phyloP scores from a whole-genome alignment of 2,888 invertebrate genomes.

The Catocala fraxini region DNA sequence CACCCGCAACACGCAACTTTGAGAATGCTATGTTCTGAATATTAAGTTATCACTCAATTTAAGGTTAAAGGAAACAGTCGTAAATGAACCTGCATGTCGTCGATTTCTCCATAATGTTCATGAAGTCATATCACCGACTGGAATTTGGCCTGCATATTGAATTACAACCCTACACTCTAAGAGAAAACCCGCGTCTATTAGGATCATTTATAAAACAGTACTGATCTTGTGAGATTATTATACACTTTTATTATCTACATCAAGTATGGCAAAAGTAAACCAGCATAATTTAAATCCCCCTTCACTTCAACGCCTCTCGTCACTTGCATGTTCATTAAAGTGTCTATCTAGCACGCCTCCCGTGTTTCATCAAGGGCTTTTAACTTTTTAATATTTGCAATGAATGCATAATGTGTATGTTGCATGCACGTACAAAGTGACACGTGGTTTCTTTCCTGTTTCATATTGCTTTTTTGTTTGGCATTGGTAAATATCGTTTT shows the following conservation, averaged over 20 bases:
- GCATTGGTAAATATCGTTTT: not conserved
- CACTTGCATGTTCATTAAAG: slow-evolving; percentile 33
- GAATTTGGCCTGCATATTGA: no score
- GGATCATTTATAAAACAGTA: no score
- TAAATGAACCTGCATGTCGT: no score
- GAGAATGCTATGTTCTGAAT: no score
- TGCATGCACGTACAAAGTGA: not conserved
- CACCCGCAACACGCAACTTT: no score
- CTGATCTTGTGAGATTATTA: no score
- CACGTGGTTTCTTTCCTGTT: not conserved
- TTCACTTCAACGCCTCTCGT: slow-evolving; percentile 38
- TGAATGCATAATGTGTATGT: not conserved
- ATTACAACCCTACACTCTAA: no score
- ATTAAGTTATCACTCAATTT: no score
- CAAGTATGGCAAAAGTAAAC: slow-evolving; percentile 3
- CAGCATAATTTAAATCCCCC: slow-evolving; percentile 28
- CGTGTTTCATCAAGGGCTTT: slow-evolving; percentile 11
- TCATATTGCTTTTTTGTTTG: not conserved
- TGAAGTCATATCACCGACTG: no score
- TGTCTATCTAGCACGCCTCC: slow-evolving; percentile 26
- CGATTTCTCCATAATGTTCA: no score
- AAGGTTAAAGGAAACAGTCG: no score
- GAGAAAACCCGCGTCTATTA: no score
- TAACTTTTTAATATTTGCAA: slow-evolving; percentile 10
- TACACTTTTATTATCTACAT: not conserved